Conservation (phyloP, 2,113 vertebrate species). For the cat (Felis catus) region DNA sequence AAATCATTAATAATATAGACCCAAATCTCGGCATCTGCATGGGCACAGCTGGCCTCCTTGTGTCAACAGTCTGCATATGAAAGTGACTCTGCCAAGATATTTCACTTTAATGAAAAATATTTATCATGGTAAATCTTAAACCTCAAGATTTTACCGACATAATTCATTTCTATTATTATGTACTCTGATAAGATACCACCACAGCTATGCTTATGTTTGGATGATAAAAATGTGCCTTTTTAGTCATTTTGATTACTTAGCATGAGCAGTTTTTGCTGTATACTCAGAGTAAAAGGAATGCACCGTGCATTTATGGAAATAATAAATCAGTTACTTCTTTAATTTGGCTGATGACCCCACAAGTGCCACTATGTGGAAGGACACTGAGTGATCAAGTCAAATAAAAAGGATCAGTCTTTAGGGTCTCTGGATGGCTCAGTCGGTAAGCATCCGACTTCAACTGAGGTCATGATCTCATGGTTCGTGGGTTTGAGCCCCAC, state of each 20-base stretch:
- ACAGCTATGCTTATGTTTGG: constrained; percentile 38
- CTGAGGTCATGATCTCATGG: too few species aligned
- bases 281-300: not conserved
- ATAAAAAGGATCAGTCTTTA: not conserved
- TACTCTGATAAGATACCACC: not conserved
- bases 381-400: not conserved
- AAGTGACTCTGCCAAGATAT: constrained; percentile 82
- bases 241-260: constrained; percentile 50
- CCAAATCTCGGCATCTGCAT: constrained; percentile 81
- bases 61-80: constrained; percentile 83
- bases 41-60: constrained; percentile 81
- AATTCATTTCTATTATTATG: constrained; percentile 76
- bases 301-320: not conserved
- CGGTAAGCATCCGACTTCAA: too few species aligned
- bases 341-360: constrained; percentile 11
- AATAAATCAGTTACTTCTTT: constrained; percentile 25
- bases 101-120: constrained; percentile 87
- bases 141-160: constrained; percentile 82
- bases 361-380: not conserved
- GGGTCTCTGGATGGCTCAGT: too few species aligned
- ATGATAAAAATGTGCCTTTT: constrained; percentile 63
- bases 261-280: constrained; percentile 45
- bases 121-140: constrained; percentile 84
- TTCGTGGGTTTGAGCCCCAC: too few species aligned
- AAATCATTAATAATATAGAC: constrained; percentile 84